phyloP scores from a whole-genome alignment of 2,888 invertebrate genomes.

The Sesamia inferens region DNA sequence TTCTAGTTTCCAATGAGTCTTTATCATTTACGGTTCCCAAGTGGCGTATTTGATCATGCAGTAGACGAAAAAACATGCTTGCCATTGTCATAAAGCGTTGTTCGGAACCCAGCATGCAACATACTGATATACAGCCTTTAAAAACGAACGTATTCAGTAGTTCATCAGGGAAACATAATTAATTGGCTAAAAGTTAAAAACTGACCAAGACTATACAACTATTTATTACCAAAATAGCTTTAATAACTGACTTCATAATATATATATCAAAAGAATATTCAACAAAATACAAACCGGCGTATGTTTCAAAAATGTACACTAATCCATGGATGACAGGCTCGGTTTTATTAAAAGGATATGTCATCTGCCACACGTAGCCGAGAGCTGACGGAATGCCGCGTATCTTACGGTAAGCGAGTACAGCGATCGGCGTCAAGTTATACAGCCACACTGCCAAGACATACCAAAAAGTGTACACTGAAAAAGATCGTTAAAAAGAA shows the following conservation, averaged over 20 bases:
- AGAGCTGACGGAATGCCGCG: constrained; percentile 71
- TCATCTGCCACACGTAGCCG: constrained; percentile 78
- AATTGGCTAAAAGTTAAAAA: not conserved
- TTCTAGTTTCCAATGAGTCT: constrained; percentile 8
- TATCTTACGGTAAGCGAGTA: constrained; percentile 72
- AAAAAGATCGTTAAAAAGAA: constrained; percentile 56
- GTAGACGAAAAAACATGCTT: constrained; percentile 78
- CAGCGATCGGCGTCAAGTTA: constrained; percentile 76
- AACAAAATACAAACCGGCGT: constrained; percentile 71
- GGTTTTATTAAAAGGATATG: constrained; percentile 84
- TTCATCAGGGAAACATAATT: not conserved
- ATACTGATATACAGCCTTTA: constrained; percentile 77
- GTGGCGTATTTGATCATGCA: constrained; percentile 78
- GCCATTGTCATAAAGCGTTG: constrained; percentile 83
- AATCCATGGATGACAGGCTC: constrained; percentile 75
- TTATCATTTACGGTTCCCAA: constrained; percentile 56
- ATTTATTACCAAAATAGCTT: not conserved
- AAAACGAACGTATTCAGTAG: constrained; percentile 10
- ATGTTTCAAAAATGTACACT: constrained; percentile 77
- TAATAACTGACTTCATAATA: not conserved
- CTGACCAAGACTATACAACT: not conserved
- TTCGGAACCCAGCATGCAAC: constrained; percentile 81
- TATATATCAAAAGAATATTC: not conserved
- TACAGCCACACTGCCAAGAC: constrained; percentile 78
- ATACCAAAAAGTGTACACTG: constrained; percentile 82